Evolutionary conservation across 2,888 invertebrate species (phyloP).

Genomic region (Lampropteryx suffumata): DNA sequence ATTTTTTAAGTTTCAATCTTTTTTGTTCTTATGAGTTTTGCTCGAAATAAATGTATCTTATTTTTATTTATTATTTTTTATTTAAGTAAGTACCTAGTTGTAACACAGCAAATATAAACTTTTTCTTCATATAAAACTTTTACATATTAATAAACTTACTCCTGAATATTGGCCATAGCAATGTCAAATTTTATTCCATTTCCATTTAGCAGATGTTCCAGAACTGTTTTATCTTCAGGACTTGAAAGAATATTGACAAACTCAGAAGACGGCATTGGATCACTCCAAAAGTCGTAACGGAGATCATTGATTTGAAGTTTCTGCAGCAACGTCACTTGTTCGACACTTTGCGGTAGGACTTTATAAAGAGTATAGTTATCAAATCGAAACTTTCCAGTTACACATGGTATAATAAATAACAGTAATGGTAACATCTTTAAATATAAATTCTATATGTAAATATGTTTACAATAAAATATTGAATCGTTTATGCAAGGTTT

Average conservation of each 20-base stretch:
- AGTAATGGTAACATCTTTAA: constrained; percentile 13
- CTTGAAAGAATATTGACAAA: constrained; percentile 63
- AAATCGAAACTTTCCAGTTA: constrained; percentile 46
- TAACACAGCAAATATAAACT: no score
- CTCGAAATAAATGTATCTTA: no score
- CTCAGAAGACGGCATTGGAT: constrained; percentile 43
- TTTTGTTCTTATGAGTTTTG: no score
- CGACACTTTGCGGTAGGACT: constrained; percentile 63
- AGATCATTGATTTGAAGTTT: constrained; percentile 59
- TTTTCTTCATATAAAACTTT: no score
- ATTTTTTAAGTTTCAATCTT: no score
- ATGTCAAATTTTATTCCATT: constrained; percentile 60
- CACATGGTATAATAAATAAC: constrained; percentile 19
- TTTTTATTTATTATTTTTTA: no score
- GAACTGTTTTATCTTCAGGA: constrained; percentile 49
- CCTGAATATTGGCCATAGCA: constrained; percentile 68
- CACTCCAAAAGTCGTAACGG: constrained; percentile 65
- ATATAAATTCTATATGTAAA: neutral
- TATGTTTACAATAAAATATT: neutral
- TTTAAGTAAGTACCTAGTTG: no score
- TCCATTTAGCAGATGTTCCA: constrained; percentile 49
- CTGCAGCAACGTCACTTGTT: constrained; percentile 70
- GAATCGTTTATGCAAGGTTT: no score
- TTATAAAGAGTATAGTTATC: constrained; percentile 73
- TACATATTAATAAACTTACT: constrained; percentile 49